These are phyloP conservation scores for Ginglymostoma cirratum DNA, from an alignment of 2,113 vertebrate genomes.

Conservation along the genomic window DNA sequence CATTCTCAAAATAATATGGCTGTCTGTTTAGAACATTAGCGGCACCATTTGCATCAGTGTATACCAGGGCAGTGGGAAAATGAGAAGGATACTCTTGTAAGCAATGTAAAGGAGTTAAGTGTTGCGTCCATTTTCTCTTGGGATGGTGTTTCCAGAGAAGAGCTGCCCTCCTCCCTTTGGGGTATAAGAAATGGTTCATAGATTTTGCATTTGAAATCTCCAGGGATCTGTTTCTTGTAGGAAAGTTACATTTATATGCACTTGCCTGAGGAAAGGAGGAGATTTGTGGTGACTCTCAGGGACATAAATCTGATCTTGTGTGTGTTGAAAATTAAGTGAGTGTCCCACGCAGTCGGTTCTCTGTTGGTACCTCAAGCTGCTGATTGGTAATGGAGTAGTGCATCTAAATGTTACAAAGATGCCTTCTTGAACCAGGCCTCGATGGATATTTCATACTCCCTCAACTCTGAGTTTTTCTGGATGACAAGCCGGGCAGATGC, in stretches of 20 bases:
- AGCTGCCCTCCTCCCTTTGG: neutral
- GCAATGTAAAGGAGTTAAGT: neutral
- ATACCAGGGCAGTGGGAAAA: neutral
- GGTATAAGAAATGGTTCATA: neutral
- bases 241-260: neutral
- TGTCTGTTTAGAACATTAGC: neutral
- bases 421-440: neutral
- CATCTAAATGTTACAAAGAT: neutral
- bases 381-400: neutral
- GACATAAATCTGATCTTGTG: neutral
- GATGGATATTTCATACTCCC: neutral
- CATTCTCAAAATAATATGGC: neutral
- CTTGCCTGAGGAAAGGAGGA: neutral
- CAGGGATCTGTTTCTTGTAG: neutral
- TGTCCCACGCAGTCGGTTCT: neutral
- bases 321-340: neutral
- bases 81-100: neutral
- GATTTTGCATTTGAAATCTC: neutral
- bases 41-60: no score
- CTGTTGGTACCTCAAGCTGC: neutral
- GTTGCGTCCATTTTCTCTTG: neutral
- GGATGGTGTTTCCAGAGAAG: neutral
- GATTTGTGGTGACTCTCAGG: neutral
- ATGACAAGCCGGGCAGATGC: neutral
- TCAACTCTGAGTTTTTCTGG: neutral